A percentile compares a stretch with the other conserved stretches of the same genome.
Evolutionary conservation across 1,140 invertebrate species (phyloP).

Genomic region (Nasonia longicornis): DNA sequence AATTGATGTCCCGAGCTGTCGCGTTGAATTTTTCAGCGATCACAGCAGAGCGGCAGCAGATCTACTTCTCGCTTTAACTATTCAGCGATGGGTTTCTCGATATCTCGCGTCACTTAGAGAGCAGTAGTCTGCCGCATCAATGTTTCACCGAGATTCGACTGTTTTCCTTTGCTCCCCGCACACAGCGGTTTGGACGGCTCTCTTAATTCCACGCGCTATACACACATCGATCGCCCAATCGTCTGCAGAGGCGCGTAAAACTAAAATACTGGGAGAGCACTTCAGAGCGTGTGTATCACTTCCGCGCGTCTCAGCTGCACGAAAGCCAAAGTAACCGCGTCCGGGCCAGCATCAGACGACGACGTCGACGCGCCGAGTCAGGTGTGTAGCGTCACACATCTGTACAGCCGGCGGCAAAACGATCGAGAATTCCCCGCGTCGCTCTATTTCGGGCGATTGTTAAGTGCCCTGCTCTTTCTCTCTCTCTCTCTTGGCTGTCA

Average conservation of each 20-base stretch:
- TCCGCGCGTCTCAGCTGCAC: not conserved
- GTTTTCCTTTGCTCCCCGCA: not conserved
- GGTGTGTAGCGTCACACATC: not conserved
- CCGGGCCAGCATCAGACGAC: not conserved
- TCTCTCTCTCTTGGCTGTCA: not conserved
- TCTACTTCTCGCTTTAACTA: too few species aligned
- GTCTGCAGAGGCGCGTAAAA: not conserved
- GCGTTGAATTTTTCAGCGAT: not conserved
- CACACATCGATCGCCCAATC: too few species aligned
- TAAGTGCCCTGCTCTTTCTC: constrained; percentile 50
- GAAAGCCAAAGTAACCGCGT: not conserved
- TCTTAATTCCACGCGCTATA: too few species aligned
- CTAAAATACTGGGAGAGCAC: not conserved
- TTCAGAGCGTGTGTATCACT: not conserved
- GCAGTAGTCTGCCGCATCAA: not conserved
- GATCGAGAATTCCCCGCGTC: constrained; percentile 33
- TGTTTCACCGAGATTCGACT: not conserved
- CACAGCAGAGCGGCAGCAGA: too few species aligned
- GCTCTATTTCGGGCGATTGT: constrained; percentile 57
- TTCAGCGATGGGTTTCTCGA: too few species aligned
- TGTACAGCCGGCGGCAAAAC: constrained; percentile 18
- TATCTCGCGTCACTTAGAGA: not conserved
- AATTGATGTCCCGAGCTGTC: not conserved
- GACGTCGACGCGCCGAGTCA: constrained; percentile 16
- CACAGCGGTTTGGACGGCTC: too few species aligned